Conservation (phyloP, 2,888 invertebrate genomes). For the Cataglyphis rosenhaueri region DNA sequence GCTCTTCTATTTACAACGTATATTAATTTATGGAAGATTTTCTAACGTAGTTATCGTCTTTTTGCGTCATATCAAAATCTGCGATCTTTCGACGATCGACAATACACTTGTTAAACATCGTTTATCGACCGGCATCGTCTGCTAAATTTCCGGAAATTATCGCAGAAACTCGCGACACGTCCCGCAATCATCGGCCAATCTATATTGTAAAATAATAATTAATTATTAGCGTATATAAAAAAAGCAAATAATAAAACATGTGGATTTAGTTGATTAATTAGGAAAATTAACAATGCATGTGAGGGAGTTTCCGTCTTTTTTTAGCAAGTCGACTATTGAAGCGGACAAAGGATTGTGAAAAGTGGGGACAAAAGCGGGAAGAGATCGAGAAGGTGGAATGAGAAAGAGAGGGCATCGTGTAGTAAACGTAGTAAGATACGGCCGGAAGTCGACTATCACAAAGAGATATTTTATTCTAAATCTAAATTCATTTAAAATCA, state of each 20-base stretch:
- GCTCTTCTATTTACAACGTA: neutral
- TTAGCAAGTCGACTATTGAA: neutral
- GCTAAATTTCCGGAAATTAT: constrained; percentile 25
- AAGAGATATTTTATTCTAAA: constrained; percentile 42
- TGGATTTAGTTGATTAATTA: neutral
- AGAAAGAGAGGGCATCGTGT: constrained; percentile 63
- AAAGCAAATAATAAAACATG: neutral
- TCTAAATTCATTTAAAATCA: constrained; percentile 1
- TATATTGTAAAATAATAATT: neutral
- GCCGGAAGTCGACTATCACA: constrained; percentile 73
- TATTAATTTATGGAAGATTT: constrained; percentile 10
- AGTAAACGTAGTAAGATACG: constrained; percentile 80
- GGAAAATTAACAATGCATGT: constrained; percentile 8
- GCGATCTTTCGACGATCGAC: neutral
- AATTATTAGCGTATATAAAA: neutral
- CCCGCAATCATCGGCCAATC: neutral
- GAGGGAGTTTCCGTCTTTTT: neutral
- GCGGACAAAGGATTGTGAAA: neutral
- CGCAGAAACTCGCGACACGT: neutral
- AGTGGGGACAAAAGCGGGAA: constrained; percentile 29
- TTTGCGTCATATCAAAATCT: neutral
- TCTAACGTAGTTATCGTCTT: neutral
- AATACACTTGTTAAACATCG: neutral
- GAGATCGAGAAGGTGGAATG: constrained; percentile 2
- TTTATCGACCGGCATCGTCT: constrained; percentile 18